Conservation (phyloP, 2,797 vertebrate species). For the Phataginus tricuspis region DNA sequence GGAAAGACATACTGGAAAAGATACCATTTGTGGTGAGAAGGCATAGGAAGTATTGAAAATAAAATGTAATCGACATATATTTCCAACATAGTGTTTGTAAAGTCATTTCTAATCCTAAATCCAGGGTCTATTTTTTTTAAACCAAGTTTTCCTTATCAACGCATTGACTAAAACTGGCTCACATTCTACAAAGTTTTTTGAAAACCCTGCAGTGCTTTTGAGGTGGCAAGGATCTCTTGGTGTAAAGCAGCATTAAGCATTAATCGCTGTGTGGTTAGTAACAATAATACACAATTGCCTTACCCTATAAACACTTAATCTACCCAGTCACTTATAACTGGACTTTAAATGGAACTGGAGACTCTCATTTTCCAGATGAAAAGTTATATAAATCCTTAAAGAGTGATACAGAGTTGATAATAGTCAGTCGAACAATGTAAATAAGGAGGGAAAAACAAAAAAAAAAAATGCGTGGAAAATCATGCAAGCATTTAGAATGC, state of each 20-base stretch:
- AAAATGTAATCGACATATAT: not conserved
- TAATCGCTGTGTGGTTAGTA: slow-evolving; percentile 23
- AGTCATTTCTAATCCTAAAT: not conserved
- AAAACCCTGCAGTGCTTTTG: not conserved
- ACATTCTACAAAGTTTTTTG: not conserved
- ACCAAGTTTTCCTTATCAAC: not conserved
- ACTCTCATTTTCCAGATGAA: slow-evolving; percentile 62
- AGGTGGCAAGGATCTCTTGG: not conserved
- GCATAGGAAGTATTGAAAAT: not conserved
- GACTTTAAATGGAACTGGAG: slow-evolving; percentile 71
- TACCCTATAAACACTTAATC: slow-evolving; percentile 47
- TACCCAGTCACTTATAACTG: slow-evolving; percentile 60
- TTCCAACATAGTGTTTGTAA: not conserved
- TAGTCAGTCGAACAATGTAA: slow-evolving; percentile 7
- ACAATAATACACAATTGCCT: slow-evolving; percentile 61
- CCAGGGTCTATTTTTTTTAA: not conserved
- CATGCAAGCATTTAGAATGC: not conserved
- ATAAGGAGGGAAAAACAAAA: not conserved
- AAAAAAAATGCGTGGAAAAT: not conserved
- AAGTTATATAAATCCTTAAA: slow-evolving; percentile 68
- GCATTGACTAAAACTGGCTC: not conserved
- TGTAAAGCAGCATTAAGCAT: not conserved
- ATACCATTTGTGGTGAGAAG: not conserved
- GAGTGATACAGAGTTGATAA: slow-evolving; percentile 55
- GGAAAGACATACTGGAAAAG: not conserved